Evolutionary conservation across 2,888 invertebrate species (phyloP).

Genomic region (Thecophora atra): DNA sequence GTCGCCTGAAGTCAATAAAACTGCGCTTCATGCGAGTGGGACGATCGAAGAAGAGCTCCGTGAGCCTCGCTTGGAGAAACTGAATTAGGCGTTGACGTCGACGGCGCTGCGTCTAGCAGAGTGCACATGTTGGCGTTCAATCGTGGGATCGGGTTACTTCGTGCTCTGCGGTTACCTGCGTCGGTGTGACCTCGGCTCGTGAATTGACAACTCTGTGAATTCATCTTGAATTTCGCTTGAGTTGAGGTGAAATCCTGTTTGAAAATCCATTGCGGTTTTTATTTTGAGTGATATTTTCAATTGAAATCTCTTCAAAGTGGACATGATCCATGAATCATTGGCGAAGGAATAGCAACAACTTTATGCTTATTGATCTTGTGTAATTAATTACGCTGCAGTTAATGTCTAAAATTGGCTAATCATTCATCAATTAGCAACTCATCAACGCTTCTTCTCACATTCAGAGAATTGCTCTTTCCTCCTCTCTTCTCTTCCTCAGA

Average conservation of each 20-base stretch:
- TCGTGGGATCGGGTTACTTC: slow-evolving; percentile 1
- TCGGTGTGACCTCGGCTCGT: not conserved
- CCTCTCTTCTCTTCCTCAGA: too few species aligned
- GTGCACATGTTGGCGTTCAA: not conserved
- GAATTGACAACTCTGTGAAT: slow-evolving; percentile 1
- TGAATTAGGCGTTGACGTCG: not conserved
- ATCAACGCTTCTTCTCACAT: too few species aligned
- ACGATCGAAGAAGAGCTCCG: not conserved
- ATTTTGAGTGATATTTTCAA: not conserved
- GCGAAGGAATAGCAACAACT: too few species aligned
- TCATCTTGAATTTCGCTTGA: slow-evolving; percentile 20
- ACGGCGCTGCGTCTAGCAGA: not conserved
- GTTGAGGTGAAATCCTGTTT: too few species aligned
- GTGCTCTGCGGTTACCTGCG: not conserved
- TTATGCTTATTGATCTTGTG: too few species aligned
- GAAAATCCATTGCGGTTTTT: too few species aligned
- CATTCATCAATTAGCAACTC: too few species aligned
- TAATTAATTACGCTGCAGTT: too few species aligned
- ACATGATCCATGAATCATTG: not conserved
- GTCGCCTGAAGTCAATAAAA: too few species aligned
- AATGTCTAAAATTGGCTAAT: too few species aligned
- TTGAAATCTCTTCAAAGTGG: not conserved
- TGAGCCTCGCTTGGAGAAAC: not conserved
- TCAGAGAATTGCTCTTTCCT: too few species aligned
- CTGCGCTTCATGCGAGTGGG: not conserved